phyloP scores from a whole-genome alignment of 2,113 vertebrate species.

The Pterocles orientalis region DNA sequence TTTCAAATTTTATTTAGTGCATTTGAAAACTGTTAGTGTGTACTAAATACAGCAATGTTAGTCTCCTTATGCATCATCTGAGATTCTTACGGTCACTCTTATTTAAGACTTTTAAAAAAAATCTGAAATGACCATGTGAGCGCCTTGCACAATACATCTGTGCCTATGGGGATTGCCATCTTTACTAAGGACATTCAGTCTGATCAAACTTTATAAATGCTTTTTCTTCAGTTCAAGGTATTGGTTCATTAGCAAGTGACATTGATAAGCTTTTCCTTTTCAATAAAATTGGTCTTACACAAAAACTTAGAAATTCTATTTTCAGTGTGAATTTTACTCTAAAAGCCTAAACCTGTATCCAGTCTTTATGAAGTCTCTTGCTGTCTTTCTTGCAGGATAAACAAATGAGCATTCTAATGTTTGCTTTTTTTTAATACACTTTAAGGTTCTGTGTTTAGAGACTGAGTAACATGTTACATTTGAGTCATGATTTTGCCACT shows the following conservation, averaged over 20 bases:
- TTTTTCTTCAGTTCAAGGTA: background rate
- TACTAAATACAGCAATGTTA: background rate
- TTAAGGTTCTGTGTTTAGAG: background rate
- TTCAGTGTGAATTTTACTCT: background rate
- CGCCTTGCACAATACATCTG: background rate
- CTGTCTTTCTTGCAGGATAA: background rate
- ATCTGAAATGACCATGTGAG: background rate
- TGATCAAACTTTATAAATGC: background rate
- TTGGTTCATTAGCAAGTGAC: background rate
- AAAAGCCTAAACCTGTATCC: background rate
- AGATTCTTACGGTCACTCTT: background rate
- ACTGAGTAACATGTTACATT: background rate
- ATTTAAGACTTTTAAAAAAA: background rate
- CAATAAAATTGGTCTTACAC: background rate
- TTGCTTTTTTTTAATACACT: background rate
- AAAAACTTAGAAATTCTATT: background rate
- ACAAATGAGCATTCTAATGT: background rate
- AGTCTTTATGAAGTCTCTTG: fast-evolving
- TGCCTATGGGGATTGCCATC: background rate
- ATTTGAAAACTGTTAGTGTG: background rate
- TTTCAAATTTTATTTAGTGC: background rate
- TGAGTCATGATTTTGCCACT: background rate
- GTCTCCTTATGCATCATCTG: background rate
- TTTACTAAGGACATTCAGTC: background rate
- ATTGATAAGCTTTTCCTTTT: background rate